Evolutionary conservation across 2,797 vertebrate species (phyloP).

Genomic region (Hipposideros larvatus): DNA sequence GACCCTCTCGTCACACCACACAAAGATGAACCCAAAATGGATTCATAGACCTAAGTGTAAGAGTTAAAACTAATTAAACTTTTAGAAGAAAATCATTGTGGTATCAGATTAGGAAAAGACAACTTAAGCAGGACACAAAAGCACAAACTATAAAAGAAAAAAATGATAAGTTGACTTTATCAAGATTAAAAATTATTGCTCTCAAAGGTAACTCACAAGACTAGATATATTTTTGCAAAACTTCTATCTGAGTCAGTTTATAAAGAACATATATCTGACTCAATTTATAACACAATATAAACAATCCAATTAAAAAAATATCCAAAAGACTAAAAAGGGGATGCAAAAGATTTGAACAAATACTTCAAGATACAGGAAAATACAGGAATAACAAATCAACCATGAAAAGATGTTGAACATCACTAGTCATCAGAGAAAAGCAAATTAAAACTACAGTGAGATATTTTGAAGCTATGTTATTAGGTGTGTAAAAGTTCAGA

Average conservation of each 20-base stretch:
- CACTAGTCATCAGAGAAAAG: neutral
- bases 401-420: neutral
- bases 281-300: neutral
- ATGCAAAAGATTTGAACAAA: neutral
- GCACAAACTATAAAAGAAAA: neutral
- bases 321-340: neutral
- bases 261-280: neutral
- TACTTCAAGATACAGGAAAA: neutral
- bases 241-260: neutral
- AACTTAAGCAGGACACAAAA: neutral
- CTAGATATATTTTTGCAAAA: constrained; percentile 1
- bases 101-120: neutral
- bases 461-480: neutral
- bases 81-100: neutral
- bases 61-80: neutral
- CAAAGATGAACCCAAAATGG: constrained; percentile 20
- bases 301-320: neutral
- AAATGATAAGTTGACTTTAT: neutral
- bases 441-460: neutral
- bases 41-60: neutral
- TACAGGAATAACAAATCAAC: neutral
- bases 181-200: neutral
- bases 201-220: neutral
- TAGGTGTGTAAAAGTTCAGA: neutral
- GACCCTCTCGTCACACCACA: neutral